Conservation (phyloP, 1,140 invertebrate genomes). For the Maconellicoccus hirsutus region DNA sequence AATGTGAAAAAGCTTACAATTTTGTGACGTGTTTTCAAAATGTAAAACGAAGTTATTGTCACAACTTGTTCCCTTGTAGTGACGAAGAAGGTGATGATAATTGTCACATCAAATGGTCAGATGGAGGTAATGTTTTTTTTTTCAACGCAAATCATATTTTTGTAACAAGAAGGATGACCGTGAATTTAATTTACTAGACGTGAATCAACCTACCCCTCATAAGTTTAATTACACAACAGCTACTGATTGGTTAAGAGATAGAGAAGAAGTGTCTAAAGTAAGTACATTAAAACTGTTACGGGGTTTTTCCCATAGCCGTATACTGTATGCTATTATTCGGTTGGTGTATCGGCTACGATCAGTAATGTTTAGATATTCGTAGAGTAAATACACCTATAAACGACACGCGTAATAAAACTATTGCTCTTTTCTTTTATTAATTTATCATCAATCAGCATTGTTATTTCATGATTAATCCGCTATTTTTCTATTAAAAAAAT, state of each 20-base stretch:
- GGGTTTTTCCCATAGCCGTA: too few species aligned
- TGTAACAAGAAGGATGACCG: neutral
- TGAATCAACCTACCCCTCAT: neutral
- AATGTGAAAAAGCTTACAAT: slow-evolving; percentile 1
- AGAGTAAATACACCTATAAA: too few species aligned
- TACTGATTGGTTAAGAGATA: neutral
- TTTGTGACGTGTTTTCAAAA: slow-evolving; percentile 9
- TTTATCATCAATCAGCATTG: too few species aligned
- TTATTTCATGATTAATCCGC: too few species aligned
- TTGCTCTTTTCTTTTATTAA: too few species aligned
- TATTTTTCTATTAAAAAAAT: too few species aligned
- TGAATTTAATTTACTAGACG: neutral
- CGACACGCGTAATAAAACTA: too few species aligned
- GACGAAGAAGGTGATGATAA: neutral
- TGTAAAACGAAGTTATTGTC: neutral
- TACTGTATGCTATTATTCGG: too few species aligned
- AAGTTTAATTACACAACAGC: neutral
- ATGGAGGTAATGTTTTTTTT: neutral
- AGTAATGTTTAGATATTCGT: too few species aligned
- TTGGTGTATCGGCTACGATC: too few species aligned
- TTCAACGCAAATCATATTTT: neutral
- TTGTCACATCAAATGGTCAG: neutral
- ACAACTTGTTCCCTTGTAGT: neutral
- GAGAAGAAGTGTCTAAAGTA: neutral
- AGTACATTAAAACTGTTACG: too few species aligned